These are phyloP conservation scores for Oscheius myriophilus DNA, from an alignment of 2,888 invertebrate genomes.

Conservation along the genomic window DNA sequence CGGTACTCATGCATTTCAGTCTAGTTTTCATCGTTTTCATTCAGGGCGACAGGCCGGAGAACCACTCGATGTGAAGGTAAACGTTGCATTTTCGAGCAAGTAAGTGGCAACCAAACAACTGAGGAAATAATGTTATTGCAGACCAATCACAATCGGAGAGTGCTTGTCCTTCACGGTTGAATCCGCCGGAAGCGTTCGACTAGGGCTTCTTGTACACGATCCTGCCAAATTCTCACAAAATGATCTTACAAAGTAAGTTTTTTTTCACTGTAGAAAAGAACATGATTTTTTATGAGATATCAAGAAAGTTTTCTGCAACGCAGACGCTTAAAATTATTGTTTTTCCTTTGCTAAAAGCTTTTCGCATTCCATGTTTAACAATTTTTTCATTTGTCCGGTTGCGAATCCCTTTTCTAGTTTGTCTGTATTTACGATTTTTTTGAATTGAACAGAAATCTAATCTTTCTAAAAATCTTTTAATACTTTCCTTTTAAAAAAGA, in stretches of 20 bases:
- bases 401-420: no score
- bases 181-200: constrained; percentile 8
- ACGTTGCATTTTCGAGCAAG: constrained; percentile 30
- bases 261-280: no score
- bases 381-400: no score
- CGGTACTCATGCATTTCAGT: constrained; percentile 2
- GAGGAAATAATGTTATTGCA: neutral
- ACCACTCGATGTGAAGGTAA: constrained; percentile 12
- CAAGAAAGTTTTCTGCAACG: no score
- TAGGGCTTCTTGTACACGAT: constrained; percentile 12
- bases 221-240: constrained; percentile 9
- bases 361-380: no score
- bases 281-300: no score
- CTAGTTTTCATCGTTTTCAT: constrained; percentile 5
- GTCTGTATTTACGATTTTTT: no score
- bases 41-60: constrained; percentile 16
- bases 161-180: constrained; percentile 20
- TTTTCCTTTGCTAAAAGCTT: no score
- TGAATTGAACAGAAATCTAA: no score
- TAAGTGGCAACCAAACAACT: neutral
- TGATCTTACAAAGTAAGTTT: constrained; percentile 9
- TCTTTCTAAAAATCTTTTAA: no score
- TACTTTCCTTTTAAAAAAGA: no score
- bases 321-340: no score
- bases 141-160: constrained; percentile 16